A percentile compares a stretch with the other conserved stretches of the same genome.
Conservation (phyloP, 1,140 invertebrate genomes). For the Cheumatopsyche charites region DNA sequence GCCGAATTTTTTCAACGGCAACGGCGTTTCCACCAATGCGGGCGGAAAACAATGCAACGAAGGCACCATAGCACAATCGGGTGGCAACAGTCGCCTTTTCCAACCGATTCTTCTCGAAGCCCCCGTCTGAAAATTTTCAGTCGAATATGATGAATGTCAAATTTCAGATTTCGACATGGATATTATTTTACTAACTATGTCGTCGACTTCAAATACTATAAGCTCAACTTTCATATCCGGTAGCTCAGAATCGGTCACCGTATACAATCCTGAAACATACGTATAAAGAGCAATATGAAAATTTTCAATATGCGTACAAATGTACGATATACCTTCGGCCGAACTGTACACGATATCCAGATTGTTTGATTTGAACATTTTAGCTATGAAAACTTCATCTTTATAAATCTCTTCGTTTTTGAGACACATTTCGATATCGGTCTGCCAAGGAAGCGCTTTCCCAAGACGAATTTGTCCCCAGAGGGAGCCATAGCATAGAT, state of each 20-base stretch:
- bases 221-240: constrained; percentile 40
- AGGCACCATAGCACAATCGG: constrained; percentile 40
- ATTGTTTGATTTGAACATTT: constrained; percentile 50
- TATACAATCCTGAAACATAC: constrained; percentile 32
- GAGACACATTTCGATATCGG: constrained; percentile 54
- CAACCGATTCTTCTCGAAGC: constrained; percentile 38
- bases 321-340: constrained; percentile 22
- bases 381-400: constrained; percentile 53
- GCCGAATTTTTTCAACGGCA: constrained; percentile 39
- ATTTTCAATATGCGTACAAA: background rate
- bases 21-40: constrained; percentile 34
- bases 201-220: constrained; percentile 40
- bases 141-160: background rate
- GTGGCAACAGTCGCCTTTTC: constrained; percentile 39
- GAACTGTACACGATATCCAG: constrained; percentile 37
- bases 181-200: constrained; percentile 28
- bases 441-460: constrained; percentile 53
- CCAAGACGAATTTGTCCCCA: constrained; percentile 56
- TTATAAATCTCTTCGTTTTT: constrained; percentile 52
- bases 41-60: constrained; percentile 42
- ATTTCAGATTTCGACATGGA: background rate
- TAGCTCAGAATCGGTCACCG: constrained; percentile 29
- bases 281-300: background rate
- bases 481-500: constrained; percentile 54
- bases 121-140: constrained; percentile 25